Evolutionary conservation across 2,797 vertebrate genomes (phyloP).

Genomic region (Peromyscus eremicus): DNA sequence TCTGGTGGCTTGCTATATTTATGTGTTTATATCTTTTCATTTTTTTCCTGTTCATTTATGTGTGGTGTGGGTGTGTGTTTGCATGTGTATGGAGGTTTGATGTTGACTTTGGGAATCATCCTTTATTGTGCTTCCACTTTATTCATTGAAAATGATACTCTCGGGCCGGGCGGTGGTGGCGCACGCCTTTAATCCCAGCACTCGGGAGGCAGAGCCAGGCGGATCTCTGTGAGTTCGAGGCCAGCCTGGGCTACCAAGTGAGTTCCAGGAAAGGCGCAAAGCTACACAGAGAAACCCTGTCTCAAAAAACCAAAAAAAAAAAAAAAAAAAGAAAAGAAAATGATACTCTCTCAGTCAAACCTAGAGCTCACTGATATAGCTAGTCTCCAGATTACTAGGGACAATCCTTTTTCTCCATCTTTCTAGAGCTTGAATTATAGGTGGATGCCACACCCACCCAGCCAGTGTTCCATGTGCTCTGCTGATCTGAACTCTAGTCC

Average conservation of each 20-base stretch:
- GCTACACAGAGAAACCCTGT: no score
- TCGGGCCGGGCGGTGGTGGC: no score
- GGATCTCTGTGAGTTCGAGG: no score
- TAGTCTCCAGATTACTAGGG: not conserved
- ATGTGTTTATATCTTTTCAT: not conserved
- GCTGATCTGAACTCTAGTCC: not conserved
- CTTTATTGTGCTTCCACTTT: not conserved
- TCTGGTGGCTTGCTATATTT: conserved; percentile 42
- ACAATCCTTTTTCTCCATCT: not conserved
- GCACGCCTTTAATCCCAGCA: no score
- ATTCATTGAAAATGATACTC: not conserved
- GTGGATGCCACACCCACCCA: not conserved
- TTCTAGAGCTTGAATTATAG: not conserved
- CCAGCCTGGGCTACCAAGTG: no score
- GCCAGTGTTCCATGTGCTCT: not conserved
- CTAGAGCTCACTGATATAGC: no score
- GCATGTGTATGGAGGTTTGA: not conserved
- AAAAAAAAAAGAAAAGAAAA: no score
- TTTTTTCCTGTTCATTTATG: conserved; percentile 38
- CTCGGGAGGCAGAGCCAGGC: no score
- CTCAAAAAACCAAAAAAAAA: no score
- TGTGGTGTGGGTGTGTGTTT: not conserved
- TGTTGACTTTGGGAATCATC: not conserved
- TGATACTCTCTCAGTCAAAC: not conserved
- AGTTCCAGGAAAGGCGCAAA: no score